Evolutionary conservation across 2,113 vertebrate species (phyloP).

Genomic region (Triplophysa tibetana): DNA sequence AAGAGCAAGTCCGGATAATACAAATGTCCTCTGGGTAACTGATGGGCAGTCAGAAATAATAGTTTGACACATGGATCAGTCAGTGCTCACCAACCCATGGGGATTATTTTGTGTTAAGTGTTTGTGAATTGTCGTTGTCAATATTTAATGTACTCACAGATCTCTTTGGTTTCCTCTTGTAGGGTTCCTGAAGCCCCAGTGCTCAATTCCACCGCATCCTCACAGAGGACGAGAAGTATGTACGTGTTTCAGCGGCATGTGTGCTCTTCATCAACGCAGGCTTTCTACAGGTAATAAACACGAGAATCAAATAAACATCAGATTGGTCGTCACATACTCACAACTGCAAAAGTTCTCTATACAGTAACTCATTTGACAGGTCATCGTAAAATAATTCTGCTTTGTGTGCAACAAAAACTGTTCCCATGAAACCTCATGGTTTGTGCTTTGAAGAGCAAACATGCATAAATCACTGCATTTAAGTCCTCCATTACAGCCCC

Average conservation of each 20-base stretch:
- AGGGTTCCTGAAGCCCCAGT: slow-evolving; percentile 84
- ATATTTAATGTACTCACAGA: too few species aligned
- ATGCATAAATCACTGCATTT: slow-evolving; percentile 33
- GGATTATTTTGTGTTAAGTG: too few species aligned
- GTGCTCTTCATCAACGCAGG: slow-evolving; percentile 76
- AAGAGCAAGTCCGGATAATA: too few species aligned
- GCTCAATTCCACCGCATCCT: slow-evolving; percentile 76
- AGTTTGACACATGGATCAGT: background rate
- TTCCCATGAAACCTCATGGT: background rate
- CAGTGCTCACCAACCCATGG: too few species aligned
- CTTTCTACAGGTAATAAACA: slow-evolving; percentile 70
- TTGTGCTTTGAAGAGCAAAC: slow-evolving; percentile 9
- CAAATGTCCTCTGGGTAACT: background rate
- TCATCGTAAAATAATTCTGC: slow-evolving; percentile 8
- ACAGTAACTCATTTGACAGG: background rate
- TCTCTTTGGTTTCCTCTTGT: slow-evolving; percentile 11
- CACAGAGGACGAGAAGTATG: slow-evolving; percentile 75
- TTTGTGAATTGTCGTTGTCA: too few species aligned
- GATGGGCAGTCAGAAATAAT: too few species aligned
- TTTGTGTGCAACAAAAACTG: background rate
- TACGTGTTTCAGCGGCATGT: slow-evolving; percentile 79
- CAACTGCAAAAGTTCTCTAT: background rate
- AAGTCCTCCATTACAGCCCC: slow-evolving; percentile 14
- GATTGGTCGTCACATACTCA: slow-evolving; percentile 12
- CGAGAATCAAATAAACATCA: background rate